phyloP scores from a whole-genome alignment of 2,113 vertebrate genomes.

The Actenoides hombroni region DNA sequence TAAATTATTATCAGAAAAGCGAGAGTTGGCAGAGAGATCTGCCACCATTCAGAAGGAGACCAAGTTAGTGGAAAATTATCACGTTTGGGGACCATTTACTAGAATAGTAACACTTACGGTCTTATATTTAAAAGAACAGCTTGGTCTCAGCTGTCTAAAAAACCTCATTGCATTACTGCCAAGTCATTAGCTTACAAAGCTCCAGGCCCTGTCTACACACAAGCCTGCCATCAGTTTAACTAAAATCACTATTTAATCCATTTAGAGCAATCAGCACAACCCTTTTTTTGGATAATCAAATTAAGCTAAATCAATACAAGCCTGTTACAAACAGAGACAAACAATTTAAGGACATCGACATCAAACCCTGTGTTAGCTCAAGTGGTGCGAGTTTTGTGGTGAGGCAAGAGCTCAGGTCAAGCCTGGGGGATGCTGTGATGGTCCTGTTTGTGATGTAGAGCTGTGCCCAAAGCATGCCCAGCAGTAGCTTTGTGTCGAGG shows the following conservation, averaged over 20 bases:
- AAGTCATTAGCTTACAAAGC: slow-evolving; percentile 64
- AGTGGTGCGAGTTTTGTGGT: background rate
- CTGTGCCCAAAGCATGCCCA: background rate
- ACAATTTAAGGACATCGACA: background rate
- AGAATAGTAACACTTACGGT: background rate
- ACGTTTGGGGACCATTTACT: background rate
- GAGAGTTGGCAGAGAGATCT: background rate
- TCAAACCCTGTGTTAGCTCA: slow-evolving; percentile 26
- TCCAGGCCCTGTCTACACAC: slow-evolving; percentile 62
- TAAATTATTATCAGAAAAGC: background rate
- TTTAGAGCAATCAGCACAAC: slow-evolving; percentile 63
- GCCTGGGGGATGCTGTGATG: background rate
- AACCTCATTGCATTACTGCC: slow-evolving; percentile 1
- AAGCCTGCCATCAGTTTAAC: slow-evolving; percentile 40
- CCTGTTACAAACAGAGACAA: slow-evolving; percentile 27
- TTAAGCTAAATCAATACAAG: slow-evolving; percentile 54
- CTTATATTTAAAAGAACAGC: slow-evolving; percentile 1
- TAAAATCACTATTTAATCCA: slow-evolving; percentile 57
- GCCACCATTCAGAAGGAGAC: background rate
- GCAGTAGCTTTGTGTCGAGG: background rate
- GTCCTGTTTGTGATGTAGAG: fast-evolving
- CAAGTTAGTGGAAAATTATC: background rate
- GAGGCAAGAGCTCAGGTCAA: background rate
- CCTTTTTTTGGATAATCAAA: slow-evolving; percentile 33
- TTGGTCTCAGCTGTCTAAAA: slow-evolving; percentile 21